Evolutionary conservation across 2,797 vertebrate genomes (phyloP), one percentile per base, ranked within the genome.

Genomic region (Cirrhinus molitorella): DNA sequence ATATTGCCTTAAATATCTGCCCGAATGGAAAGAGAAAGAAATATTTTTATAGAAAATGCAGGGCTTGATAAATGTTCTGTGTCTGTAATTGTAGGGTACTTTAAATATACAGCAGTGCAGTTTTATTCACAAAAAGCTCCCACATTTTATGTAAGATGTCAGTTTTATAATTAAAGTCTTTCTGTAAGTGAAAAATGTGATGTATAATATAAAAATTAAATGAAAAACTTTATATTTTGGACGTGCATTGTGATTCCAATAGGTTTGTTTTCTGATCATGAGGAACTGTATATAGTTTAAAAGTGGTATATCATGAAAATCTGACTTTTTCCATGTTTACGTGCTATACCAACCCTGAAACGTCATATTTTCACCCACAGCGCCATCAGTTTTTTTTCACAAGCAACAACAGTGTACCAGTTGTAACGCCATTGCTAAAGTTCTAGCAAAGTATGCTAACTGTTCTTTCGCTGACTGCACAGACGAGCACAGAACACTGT

Each of bases 201-300:
- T 75, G 14, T 37, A 47, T 23, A 51, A 82, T 72, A 28, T 47
- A 55, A 16, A 74, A 79, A 25, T 9, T n/a, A 49, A 37, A 43
- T 78, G n/a, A 72, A 28, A 3, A 28, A 37, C 28, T 66, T 80
- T 12, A 2, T 66, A 16, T 21, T 68, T 82, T 74, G 72, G 8
- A 45, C 67, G 40, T 28, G 17, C 47, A 83, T 71, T 28, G 55
- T 67, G 34, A 71, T 37, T 40, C 6, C 17, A 47, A 53, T 21
- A 82, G 81, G 70, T 86, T 57, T 11, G 40, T 71, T n/a, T 43
- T 49, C 40, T 59, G 19, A 28, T 71, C 9, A 17, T 84, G 79
- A 43, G 43, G 83, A 86, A 40, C 43, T 61, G 40, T 31, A 84
- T 87, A 40, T 34, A 34, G 31, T 34, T 34, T 34, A 34, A 34